phyloP scores from a whole-genome alignment of 2,113 vertebrate genomes.

The Notarius lentiginosus region DNA sequence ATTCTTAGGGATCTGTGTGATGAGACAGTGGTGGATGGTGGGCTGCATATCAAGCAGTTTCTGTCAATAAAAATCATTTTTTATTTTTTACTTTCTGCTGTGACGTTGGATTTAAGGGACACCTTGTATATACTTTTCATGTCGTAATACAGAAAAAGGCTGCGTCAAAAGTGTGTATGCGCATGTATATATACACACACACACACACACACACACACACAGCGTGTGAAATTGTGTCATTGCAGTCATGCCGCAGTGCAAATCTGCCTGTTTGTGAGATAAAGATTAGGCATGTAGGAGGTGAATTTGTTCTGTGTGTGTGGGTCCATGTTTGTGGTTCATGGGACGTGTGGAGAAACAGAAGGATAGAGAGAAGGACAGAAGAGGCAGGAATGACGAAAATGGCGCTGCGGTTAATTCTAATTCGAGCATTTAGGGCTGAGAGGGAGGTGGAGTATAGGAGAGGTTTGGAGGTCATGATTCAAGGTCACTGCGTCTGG shows the following conservation, averaged over 20 bases:
- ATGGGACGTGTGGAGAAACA: not conserved
- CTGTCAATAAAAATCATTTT: not conserved
- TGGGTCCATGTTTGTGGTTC: not conserved
- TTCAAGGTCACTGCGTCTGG: constrained; percentile 37
- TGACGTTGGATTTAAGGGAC: not conserved
- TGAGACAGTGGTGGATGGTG: not conserved
- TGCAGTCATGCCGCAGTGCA: constrained; percentile 28
- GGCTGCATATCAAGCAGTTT: not conserved
- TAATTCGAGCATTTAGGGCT: constrained; percentile 21
- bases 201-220: not conserved
- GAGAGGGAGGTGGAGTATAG: constrained; percentile 4
- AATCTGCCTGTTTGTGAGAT: constrained; percentile 5
- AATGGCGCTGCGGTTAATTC: constrained; percentile 4
- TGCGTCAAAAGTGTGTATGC: not conserved
- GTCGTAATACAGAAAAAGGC: not conserved
- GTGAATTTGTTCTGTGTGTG: not conserved
- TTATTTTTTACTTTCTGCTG: not conserved
- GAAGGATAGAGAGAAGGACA: constrained; percentile 26
- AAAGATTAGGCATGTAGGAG: not conserved
- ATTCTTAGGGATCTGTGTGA: not conserved
- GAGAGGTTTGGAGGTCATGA: constrained; percentile 34
- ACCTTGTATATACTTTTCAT: not conserved
- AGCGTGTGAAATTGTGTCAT: not conserved
- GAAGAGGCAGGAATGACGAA: constrained; percentile 27
- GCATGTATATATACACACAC: not conserved